A percentile compares a stretch with the other conserved stretches of the same genome.
Evolutionary conservation across 2,113 vertebrate genomes (phyloP).

Genomic region (Macquaria ambigua): DNA sequence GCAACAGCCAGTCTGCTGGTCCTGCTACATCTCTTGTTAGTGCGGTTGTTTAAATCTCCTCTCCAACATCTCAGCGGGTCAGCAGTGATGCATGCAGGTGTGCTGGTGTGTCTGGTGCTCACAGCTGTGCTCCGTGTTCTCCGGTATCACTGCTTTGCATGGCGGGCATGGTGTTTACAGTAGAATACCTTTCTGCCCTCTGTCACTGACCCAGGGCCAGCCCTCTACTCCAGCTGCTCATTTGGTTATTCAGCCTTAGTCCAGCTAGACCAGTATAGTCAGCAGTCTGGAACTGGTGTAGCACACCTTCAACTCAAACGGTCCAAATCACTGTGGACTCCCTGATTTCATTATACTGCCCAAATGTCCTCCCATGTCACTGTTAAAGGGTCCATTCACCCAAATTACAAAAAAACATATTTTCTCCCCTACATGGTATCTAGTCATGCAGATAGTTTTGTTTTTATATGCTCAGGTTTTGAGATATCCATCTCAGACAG

Average conservation of each 20-base stretch:
- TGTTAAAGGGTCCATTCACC: not conserved
- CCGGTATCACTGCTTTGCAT: constrained; percentile 81
- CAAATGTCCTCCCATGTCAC: not conserved
- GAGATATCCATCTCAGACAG: not conserved
- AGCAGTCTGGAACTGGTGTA: not conserved
- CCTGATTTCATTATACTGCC: not conserved
- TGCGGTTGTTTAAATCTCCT: not conserved
- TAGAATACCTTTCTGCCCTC: constrained; percentile 61
- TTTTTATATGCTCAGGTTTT: not conserved
- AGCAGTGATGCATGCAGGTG: constrained; percentile 26
- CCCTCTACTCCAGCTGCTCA: constrained; percentile 42
- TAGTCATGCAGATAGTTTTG: not conserved
- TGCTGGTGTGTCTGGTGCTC: constrained; percentile 18
- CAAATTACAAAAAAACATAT: not conserved
- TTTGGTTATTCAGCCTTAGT: constrained; percentile 71
- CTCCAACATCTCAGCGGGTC: not conserved
- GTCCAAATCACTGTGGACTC: not conserved
- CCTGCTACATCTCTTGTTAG: not conserved
- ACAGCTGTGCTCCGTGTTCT: constrained; percentile 61
- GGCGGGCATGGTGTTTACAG: constrained; percentile 73
- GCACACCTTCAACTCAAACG: not conserved
- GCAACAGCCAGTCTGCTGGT: not conserved
- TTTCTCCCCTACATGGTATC: not conserved
- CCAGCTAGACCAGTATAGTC: constrained; percentile 22
- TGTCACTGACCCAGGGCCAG: constrained; percentile 42